Conservation (phyloP, 2,797 vertebrate species). For the Nasua narica region DNA sequence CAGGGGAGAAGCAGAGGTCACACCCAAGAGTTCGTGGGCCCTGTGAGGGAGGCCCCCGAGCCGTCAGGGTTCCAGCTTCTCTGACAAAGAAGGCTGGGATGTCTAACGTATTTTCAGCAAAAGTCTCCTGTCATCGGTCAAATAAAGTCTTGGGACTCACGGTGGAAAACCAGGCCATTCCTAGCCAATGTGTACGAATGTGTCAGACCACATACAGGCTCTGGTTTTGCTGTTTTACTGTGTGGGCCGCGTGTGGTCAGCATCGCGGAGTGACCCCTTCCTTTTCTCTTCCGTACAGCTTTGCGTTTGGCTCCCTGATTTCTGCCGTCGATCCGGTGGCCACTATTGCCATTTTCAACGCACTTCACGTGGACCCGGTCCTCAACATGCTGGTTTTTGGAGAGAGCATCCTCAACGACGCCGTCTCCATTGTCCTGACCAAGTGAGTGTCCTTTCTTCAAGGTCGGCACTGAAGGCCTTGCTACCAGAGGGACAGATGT, state of each 20-base stretch:
- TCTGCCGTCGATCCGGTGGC: slow-evolving; percentile 98
- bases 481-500: background rate
- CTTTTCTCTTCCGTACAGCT: slow-evolving; percentile 84
- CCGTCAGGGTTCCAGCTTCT: background rate
- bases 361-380: slow-evolving; percentile 97
- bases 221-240: background rate
- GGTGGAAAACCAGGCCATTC: background rate
- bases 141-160: background rate
- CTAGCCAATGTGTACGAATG: accelerated
- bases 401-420: slow-evolving; percentile 98
- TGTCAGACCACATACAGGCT: accelerated
- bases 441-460: slow-evolving; percentile 87
- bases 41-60: background rate
- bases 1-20: background rate
- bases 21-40: background rate
- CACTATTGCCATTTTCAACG: slow-evolving; percentile 99
- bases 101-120: background rate
- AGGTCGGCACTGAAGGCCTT: background rate
- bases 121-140: background rate
- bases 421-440: slow-evolving; percentile 97
- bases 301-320: slow-evolving; percentile 97
- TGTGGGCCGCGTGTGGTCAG: background rate
- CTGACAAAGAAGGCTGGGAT: background rate
- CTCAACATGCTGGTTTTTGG: slow-evolving; percentile 99
- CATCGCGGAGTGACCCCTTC: background rate